Conservation (phyloP, 2,888 invertebrate genomes). For the Pachycephus smyrnensis region DNA sequence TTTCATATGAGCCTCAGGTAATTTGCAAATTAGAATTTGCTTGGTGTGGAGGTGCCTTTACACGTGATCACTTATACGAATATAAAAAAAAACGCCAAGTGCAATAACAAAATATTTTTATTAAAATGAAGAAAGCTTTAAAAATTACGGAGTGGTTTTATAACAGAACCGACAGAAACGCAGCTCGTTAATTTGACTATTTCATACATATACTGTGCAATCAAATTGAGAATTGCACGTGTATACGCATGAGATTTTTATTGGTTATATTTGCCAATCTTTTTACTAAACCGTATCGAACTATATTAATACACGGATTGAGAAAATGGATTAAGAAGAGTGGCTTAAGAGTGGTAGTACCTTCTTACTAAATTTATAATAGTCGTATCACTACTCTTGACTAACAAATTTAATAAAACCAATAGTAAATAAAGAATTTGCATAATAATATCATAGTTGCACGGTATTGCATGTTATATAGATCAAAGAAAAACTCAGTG, state of each 20-base stretch:
- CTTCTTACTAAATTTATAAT: background rate
- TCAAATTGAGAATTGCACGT: background rate
- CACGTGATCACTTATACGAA: slow-evolving; percentile 5
- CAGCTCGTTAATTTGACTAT: background rate
- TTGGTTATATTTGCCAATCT: background rate
- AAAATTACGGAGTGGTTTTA: slow-evolving; percentile 5
- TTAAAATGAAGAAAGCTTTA: background rate
- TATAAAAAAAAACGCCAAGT: background rate
- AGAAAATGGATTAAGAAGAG: background rate
- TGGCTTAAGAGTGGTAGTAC: background rate
- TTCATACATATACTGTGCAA: background rate
- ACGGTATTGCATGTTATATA: slow-evolving; percentile 12
- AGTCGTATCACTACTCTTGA: background rate
- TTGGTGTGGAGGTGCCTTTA: slow-evolving; percentile 35
- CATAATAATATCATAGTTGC: background rate
- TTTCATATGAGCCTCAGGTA: slow-evolving; percentile 84
- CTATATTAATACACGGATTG: background rate
- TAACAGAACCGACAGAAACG: background rate
- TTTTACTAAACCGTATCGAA: background rate
- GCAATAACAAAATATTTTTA: background rate
- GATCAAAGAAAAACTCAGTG: slow-evolving; percentile 1
- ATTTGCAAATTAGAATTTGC: slow-evolving; percentile 42
- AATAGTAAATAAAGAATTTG: background rate
- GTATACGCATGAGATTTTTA: background rate
- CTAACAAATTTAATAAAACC: background rate